These are phyloP conservation scores for Tortrix viridana DNA, from an alignment of 2,888 invertebrate species.

Conservation along the genomic window DNA sequence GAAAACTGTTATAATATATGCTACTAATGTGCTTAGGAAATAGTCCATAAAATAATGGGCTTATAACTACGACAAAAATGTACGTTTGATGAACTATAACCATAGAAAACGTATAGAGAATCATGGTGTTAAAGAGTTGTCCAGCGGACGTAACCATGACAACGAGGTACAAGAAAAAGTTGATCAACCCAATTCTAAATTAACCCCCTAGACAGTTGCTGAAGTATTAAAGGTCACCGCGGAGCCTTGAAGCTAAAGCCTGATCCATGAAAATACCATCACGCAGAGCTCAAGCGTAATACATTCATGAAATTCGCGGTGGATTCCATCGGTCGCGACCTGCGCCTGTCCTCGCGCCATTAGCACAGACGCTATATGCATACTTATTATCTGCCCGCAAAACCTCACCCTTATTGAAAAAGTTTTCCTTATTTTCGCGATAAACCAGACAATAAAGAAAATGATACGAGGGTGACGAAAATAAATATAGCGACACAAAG, in stretches of 20 bases:
- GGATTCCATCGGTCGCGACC: constrained; percentile 46
- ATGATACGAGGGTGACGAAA: constrained; percentile 31
- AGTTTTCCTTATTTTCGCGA: constrained; percentile 50
- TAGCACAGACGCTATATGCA: constrained; percentile 53
- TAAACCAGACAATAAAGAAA: constrained; percentile 40
- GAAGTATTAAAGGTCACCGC: constrained; percentile 41
- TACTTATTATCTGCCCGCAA: constrained; percentile 53
- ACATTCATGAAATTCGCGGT: constrained; percentile 57
- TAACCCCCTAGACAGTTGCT: not conserved
- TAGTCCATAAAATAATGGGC: no score
- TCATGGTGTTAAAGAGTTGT: no score
- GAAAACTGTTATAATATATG: no score
- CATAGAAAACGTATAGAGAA: no score
- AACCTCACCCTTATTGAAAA: constrained; percentile 53
- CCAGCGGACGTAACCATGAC: no score
- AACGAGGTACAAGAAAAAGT: no score
- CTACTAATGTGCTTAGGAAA: no score
- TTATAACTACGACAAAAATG: no score
- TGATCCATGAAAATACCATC: constrained; percentile 56
- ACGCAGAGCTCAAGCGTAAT: constrained; percentile 46
- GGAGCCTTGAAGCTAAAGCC: constrained; percentile 46
- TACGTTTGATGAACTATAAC: no score
- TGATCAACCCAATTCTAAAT: no score
- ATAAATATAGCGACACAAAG: constrained; percentile 33
- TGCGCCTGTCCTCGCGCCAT: constrained; percentile 51